These are phyloP conservation scores for Ptiloglossa arizonensis DNA, from an alignment of 1,140 invertebrate species.

Conservation along the genomic window DNA sequence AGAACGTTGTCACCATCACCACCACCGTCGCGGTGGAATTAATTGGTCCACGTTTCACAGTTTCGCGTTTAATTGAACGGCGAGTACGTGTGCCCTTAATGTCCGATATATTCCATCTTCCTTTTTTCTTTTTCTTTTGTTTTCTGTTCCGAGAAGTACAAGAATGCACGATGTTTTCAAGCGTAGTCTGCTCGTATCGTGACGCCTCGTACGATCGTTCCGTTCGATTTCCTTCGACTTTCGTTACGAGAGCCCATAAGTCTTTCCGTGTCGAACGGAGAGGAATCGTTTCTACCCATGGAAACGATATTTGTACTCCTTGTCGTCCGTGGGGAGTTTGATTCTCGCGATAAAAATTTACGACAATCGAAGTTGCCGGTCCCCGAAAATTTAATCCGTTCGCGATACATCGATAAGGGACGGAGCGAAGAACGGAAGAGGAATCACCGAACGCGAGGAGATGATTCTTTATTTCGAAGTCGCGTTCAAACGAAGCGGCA, in stretches of 20 bases:
- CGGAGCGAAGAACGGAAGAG: no score
- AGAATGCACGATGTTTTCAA: background rate
- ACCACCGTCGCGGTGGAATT: background rate
- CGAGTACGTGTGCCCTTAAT: background rate
- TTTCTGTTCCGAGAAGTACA: no score
- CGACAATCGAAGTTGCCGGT: background rate
- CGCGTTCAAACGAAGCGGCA: constrained; percentile 6
- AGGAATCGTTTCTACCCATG: background rate
- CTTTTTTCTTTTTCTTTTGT: no score
- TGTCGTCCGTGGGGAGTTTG: background rate
- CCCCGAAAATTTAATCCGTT: constrained; percentile 16
- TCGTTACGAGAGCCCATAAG: constrained; percentile 8
- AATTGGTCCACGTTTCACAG: background rate
- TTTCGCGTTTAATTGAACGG: background rate
- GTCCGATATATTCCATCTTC: no score
- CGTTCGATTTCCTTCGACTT: background rate
- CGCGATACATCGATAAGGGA: background rate
- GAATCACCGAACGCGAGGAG: background rate
- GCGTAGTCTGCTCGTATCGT: background rate
- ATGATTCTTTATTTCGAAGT: constrained; percentile 37
- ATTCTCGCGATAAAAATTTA: constrained; percentile 30
- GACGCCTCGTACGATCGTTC: no score
- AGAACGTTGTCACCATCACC: background rate
- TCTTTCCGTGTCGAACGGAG: constrained; percentile 1
- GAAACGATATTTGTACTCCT: constrained; percentile 4